phyloP scores from a whole-genome alignment of 2,113 vertebrate species.

The Cephalopterus ornatus region DNA sequence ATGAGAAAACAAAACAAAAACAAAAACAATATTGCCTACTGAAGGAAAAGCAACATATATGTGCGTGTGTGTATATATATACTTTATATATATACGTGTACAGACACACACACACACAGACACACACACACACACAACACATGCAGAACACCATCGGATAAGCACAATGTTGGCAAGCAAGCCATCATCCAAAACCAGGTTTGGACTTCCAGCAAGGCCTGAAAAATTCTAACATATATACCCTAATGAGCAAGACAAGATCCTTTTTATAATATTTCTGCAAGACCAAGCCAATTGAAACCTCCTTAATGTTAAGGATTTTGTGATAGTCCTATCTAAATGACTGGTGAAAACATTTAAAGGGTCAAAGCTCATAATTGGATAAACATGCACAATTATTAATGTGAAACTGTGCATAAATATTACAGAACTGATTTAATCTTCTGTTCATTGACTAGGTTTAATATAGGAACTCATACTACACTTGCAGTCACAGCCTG shows the following conservation, averaged over 20 bases:
- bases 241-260: neutral
- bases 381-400: neutral
- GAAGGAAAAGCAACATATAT: slow-evolving; percentile 67
- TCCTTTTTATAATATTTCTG: neutral
- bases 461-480: neutral
- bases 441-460: neutral
- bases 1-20: slow-evolving; percentile 62
- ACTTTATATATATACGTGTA: slow-evolving; percentile 27
- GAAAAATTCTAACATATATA: neutral
- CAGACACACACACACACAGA: neutral
- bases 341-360: neutral
- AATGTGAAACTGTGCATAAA: neutral
- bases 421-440: neutral
- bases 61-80: slow-evolving; percentile 36
- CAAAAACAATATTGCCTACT: slow-evolving; percentile 66
- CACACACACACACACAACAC: neutral
- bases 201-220: neutral
- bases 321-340: neutral
- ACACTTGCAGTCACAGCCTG: neutral
- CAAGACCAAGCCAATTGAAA: neutral
- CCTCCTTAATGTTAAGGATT: neutral
- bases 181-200: slow-evolving; percentile 10
- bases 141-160: neutral
- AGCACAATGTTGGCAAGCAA: slow-evolving; percentile 23
- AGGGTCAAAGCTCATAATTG: neutral